Conservation (phyloP, 1,140 invertebrate species). For the Brachionus sp. region DNA sequence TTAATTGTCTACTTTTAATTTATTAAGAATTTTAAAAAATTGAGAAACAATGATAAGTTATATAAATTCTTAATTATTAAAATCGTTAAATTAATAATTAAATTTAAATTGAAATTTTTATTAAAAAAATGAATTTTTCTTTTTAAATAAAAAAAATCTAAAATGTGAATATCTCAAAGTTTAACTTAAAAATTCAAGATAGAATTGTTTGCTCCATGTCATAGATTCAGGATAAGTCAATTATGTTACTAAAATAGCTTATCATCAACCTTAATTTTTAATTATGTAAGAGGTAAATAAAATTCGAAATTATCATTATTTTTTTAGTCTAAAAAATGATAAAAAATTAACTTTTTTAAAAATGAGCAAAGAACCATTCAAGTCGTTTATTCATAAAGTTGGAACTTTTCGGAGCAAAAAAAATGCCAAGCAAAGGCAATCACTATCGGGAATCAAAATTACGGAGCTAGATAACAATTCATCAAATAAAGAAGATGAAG, state of each 20-base stretch:
- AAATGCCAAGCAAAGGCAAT: constrained; percentile 30
- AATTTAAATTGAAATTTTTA: too few relatives aligned
- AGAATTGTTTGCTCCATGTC: not conserved
- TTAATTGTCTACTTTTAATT: too few relatives aligned
- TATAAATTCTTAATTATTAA: too few relatives aligned
- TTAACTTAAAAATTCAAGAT: not conserved
- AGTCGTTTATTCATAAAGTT: constrained; percentile 36
- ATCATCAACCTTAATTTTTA: not conserved
- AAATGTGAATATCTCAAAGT: too few relatives aligned
- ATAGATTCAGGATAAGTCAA: not conserved
- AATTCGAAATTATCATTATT: not conserved
- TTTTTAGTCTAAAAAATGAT: not conserved
- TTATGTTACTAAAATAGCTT: not conserved
- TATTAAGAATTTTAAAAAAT: too few relatives aligned
- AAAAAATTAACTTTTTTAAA: not conserved
- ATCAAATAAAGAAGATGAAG: not conserved
- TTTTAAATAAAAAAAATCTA: too few relatives aligned
- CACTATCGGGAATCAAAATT: not conserved
- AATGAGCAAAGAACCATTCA: constrained; percentile 45
- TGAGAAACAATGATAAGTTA: too few relatives aligned
- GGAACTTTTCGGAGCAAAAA: constrained; percentile 41
- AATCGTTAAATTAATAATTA: too few relatives aligned
- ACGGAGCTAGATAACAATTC: not conserved
- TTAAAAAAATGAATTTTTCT: too few relatives aligned
- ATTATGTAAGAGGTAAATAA: not conserved